Base-by-base conservation (phyloP, 2,888 invertebrate species). In the Drosophila vallismaia region DNA sequence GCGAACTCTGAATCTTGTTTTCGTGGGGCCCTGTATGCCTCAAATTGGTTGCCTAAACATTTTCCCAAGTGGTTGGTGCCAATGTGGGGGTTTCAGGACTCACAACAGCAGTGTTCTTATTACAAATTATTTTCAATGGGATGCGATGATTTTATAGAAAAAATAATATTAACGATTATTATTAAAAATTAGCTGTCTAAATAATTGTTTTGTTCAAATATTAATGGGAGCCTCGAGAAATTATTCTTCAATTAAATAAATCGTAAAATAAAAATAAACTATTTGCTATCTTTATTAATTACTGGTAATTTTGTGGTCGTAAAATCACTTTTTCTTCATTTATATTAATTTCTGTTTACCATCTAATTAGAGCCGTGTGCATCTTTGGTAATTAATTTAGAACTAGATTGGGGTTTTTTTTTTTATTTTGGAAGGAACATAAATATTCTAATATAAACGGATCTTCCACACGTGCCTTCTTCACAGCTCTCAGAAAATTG, bases 1-100 rank as follows among this genome's bases (percentile, higher is more conserved):
- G 12, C 53, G 63, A 67, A 64, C 48, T 67, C 53, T 60, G 73
- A 8, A 44, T 51, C 57, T 56, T 63, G 33, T 29, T 19, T 40
- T 31, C 63, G 24, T 44, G 38, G 44, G 33, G 58, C 44, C 19
- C 44, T 48, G 53, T 49, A 51, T 42, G 72, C 63, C 71, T 58
- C 40, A 68, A 85, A 85, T 82, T 76, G 69, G 74, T 74, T 72
- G 51, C 62, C 68, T 70, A 68, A 83, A 83, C 62, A 83, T 64
- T 66, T 67, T 36, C 24, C 10, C 14, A 14, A 26, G 14, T 24
- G 29, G n/a, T 45, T 51, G 14, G 36, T 8, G 12, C 50, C 45
- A 68, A 57, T 45, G 33, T 12, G 7, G 10, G 9, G 36, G 24
- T n/a, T 31, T 31, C n/a, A 40, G 7, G 29, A 19, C 31, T 44